Base-by-base conservation (phyloP, 1,140 invertebrate genomes). In the Hycleus phaleratus region DNA sequence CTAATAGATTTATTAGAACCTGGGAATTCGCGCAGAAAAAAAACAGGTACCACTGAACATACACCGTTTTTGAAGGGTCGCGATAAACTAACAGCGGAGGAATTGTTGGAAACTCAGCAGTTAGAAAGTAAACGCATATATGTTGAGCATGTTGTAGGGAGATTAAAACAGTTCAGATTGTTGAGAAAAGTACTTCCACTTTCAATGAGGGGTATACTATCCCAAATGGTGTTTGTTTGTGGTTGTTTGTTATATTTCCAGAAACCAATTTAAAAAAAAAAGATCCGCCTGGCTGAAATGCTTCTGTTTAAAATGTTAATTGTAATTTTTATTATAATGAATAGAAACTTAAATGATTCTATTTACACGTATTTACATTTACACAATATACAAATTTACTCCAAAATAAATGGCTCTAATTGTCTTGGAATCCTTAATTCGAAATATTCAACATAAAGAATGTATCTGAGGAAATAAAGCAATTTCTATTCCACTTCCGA, bases 201-300 rank as follows among this genome's bases (percentile, higher is more conserved):
- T 46, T 64, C 12, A 44, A 46, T 64, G 39, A 47, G 60, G 44
- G 11, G 40, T 7, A 40, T 40, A 0, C 60, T 67, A 38, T 62
- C 51, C 7, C 58, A 64, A 60, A 59, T 60, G 25, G 26, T 62
- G 1, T 67, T 65, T 54, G 44, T 66, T n/a, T 66, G 60, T 64
- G 53, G 57, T 45, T 67, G 62, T 32, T 48, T 62, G n/a, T n/a
- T n/a, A n/a, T n/a, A n/a, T n/a, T n/a, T n/a, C n/a, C n/a, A n/a
- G n/a, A n/a, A n/a, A n/a, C n/a, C n/a, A n/a, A n/a, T n/a, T n/a
- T n/a, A n/a, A n/a, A n/a, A n/a, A n/a, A n/a, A n/a, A n/a, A n/a
- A n/a, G n/a, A n/a, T n/a, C n/a, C n/a, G n/a, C n/a, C n/a, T n/a
- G n/a, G n/a, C n/a, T n/a, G n/a, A n/a, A n/a, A n/a, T n/a, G n/a